Percentiles rank a stretch among this genome's conserved stretches.
Evolutionary conservation across 2,113 vertebrate genomes (phyloP).

Genomic region (Limnothrissa miodon): DNA sequence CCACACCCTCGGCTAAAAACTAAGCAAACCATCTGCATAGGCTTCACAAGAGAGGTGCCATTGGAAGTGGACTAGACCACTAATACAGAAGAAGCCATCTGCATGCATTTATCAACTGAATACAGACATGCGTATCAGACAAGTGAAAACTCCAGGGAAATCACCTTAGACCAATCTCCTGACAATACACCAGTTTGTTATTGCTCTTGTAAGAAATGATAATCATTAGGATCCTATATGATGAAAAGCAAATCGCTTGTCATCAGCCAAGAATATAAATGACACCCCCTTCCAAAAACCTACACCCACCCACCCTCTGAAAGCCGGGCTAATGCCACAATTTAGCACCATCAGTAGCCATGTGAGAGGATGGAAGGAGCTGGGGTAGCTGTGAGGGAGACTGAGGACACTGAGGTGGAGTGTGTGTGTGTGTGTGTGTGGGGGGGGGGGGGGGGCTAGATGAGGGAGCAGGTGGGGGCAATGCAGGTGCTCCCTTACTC

Average conservation of each 20-base stretch:
- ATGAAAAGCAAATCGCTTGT: neutral
- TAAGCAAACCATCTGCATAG: neutral
- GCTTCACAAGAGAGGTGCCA: neutral
- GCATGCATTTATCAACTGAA: neutral
- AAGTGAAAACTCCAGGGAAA: neutral
- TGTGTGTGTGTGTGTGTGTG: too few relatives aligned
- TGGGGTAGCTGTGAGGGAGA: slow-evolving; percentile 83
- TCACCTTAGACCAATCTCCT: neutral
- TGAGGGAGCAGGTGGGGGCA: slow-evolving; percentile 33
- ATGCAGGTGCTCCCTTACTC: slow-evolving; percentile 62
- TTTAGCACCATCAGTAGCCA: slow-evolving; percentile 63
- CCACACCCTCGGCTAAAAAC: neutral
- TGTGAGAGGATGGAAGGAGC: slow-evolving; percentile 43
- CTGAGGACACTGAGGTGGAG: slow-evolving; percentile 47
- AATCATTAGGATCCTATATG: neutral
- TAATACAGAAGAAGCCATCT: neutral
- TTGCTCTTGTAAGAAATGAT: too few relatives aligned
- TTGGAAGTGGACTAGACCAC: neutral
- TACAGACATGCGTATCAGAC: neutral
- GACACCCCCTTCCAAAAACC: slow-evolving; percentile 21
- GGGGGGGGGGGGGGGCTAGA: slow-evolving; percentile 66
- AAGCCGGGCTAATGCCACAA: slow-evolving; percentile 8
- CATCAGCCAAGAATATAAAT: slow-evolving; percentile 1
- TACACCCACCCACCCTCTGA: neutral
- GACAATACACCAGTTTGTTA: neutral